Base-by-base conservation (phyloP, 2,797 vertebrate species). In the Scyliorhinus canicula region DNA sequence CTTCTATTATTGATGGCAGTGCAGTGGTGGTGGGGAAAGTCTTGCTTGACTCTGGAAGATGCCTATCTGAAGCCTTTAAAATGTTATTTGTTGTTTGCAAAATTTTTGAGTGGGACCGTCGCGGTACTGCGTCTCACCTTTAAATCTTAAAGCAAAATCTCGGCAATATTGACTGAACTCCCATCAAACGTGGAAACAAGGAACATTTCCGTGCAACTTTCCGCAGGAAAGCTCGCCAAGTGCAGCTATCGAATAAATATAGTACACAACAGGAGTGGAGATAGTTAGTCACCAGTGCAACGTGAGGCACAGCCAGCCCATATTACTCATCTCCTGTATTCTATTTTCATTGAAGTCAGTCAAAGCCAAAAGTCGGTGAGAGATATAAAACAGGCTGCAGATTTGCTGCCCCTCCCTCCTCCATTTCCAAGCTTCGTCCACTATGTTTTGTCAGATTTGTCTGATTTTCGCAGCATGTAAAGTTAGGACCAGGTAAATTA, bases 61-160 rank as follows among this genome's bases (percentile, higher is more conserved):
- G 88, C 88, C n/a, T 91, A 65, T 91, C 88, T 63, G 57, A 91
- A 91, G 40, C n/a, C 88, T 65, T 91, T 91, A 57, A 91, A 91
- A 63, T 65, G 8, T n/a, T 65, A 31, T 65, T n/a, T 91, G 60
- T 63, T 63, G n/a, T 65, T 91, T 60, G 88, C 63, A 50, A 91
- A 91, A 50, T 44, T n/a, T 63, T 65, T 91, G 19, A 91, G 88
- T n/a, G 65, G 88, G 65, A 65, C n/a, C 6, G 21, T 9, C 40
- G 60, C 40, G 40, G 26, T 63, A 44, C 57, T 9, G 6, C 35
- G 24, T 40, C 60, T 63, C 88, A 91, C 88, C 60, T 91, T 44
- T 90, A 26, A 40, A 24, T 44, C 57, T 65, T 91, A 9, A 40
- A 91, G 88, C 40, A 24, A 63, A 40, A 91, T 12, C 21, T 63